Conservation (phyloP, 2,797 vertebrate genomes). For the Poecilia picta region DNA sequence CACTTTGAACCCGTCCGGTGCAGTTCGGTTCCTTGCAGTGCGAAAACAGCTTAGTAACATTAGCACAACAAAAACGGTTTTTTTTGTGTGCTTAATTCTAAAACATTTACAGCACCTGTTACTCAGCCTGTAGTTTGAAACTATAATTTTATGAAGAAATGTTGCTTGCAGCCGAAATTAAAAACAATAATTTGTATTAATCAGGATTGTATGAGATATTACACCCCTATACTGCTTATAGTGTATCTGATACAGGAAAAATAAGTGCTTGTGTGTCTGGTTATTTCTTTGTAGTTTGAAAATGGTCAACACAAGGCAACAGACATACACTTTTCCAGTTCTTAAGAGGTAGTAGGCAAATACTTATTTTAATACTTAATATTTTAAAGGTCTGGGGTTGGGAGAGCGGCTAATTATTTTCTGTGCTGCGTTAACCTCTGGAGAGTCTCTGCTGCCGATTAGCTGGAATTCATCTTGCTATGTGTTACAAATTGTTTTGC, state of each 20-base stretch:
- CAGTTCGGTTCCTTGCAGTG: too few species aligned
- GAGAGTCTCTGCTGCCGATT: background rate
- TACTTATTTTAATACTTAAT: too few species aligned
- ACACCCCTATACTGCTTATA: background rate
- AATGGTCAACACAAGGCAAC: background rate
- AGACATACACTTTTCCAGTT: background rate
- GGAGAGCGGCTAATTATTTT: background rate
- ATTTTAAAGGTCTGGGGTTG: background rate
- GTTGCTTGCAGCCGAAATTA: background rate
- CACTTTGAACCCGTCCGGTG: too few species aligned
- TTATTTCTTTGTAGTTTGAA: background rate
- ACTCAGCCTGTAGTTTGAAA: background rate
- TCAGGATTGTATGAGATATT: background rate
- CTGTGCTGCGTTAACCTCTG: background rate
- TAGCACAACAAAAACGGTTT: background rate
- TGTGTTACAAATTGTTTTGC: background rate
- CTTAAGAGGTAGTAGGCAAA: background rate
- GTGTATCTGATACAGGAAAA: background rate
- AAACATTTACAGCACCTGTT: background rate
- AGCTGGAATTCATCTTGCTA: background rate
- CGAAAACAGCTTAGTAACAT: background rate
- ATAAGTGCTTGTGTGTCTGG: background rate
- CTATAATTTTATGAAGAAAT: background rate
- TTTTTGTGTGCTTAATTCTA: background rate
- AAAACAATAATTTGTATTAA: background rate